These are phyloP conservation scores for Chloropsis hardwickii DNA, from an alignment of 2,113 vertebrate genomes.

Conservation along the genomic window DNA sequence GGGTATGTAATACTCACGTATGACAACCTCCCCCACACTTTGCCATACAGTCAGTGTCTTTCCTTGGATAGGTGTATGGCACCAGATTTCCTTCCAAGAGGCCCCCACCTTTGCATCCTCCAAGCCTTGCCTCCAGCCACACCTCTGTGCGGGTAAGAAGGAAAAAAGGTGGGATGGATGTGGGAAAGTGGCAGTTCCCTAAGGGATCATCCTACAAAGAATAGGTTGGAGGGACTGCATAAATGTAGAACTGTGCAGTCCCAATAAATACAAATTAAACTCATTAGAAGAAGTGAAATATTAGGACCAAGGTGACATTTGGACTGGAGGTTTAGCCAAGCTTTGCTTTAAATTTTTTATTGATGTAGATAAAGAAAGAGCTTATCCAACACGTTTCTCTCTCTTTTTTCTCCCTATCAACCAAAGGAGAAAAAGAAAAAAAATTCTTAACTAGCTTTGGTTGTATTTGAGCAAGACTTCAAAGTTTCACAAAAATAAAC, in stretches of 20 bases:
- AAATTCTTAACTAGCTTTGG: not conserved
- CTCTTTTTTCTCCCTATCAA: not conserved
- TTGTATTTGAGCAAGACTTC: conserved; percentile 48
- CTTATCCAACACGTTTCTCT: not conserved
- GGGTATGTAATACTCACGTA: not conserved
- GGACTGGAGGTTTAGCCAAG: conserved; percentile 51
- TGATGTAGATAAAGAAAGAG: conserved; percentile 49
- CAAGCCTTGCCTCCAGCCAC: not conserved
- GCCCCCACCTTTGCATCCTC: not conserved
- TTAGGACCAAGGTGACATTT: conserved; percentile 64
- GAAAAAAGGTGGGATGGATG: not conserved
- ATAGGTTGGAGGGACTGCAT: not conserved
- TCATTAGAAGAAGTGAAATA: conserved; percentile 58
- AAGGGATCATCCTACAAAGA: not conserved
- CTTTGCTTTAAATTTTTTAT: conserved; percentile 67
- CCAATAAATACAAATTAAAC: conserved; percentile 59
- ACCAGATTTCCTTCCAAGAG: conserved; percentile 1
- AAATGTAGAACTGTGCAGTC: not conserved
- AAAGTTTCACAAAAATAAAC: conserved; percentile 62
- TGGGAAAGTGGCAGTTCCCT: not conserved
- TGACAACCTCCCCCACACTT: not conserved
- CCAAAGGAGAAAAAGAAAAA: not conserved
- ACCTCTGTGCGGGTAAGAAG: not conserved
- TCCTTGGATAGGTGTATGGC: not conserved
- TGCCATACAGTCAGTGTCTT: not conserved